phyloP scores from a whole-genome alignment of 2,888 invertebrate genomes.

The Tricholauxania praeusta region DNA sequence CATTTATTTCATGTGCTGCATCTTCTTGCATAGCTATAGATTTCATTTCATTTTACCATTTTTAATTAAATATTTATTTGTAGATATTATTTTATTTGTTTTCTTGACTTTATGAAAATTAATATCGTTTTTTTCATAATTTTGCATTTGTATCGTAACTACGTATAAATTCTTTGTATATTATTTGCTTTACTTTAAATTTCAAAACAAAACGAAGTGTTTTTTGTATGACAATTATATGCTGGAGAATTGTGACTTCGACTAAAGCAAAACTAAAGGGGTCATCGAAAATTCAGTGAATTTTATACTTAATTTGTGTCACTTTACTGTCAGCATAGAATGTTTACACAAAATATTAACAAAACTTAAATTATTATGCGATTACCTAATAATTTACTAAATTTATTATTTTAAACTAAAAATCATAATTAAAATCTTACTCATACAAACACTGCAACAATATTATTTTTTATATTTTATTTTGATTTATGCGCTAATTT shows the following conservation, averaged over 20 bases:
- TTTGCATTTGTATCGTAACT: slow-evolving; percentile 15
- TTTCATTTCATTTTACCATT: slow-evolving; percentile 9
- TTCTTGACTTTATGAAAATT: slow-evolving; percentile 28
- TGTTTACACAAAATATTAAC: not conserved
- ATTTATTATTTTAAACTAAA: not conserved
- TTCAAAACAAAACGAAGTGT: slow-evolving; percentile 48
- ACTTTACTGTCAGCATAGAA: slow-evolving; percentile 2
- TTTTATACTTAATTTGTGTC: not conserved
- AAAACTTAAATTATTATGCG: too few relatives aligned
- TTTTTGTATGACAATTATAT: not conserved
- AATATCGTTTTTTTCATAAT: slow-evolving; percentile 42
- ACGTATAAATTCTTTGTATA: slow-evolving; percentile 12
- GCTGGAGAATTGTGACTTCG: not conserved
- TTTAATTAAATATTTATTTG: slow-evolving; percentile 29
- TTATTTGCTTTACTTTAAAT: slow-evolving; percentile 38
- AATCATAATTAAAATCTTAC: slow-evolving; percentile 12
- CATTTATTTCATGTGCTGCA: not conserved
- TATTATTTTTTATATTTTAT: slow-evolving; percentile 33
- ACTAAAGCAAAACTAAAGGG: slow-evolving; percentile 4
- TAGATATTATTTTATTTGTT: slow-evolving; percentile 42
- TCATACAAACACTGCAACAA: slow-evolving; percentile 2
- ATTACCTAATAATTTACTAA: not conserved
- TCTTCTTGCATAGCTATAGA: slow-evolving; percentile 7
- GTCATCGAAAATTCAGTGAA: not conserved
- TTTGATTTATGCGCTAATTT: slow-evolving; percentile 39